These are phyloP conservation scores for Pyxicephalus adspersus DNA, from an alignment of 2,113 vertebrate species.

Conservation along the genomic window DNA sequence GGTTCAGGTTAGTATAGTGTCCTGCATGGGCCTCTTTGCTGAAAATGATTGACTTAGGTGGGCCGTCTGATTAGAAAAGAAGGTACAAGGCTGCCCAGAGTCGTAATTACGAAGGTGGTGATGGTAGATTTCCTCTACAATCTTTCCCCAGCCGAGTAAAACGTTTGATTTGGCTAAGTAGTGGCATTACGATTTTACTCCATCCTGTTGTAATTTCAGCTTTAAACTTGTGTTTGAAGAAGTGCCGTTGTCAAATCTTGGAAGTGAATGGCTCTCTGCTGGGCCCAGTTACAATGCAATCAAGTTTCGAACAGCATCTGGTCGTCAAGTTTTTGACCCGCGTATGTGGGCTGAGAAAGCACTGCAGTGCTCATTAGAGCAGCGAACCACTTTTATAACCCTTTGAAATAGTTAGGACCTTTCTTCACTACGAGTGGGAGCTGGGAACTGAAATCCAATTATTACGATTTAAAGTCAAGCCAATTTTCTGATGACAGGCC, in stretches of 20 bases:
- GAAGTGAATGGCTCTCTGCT: conserved; percentile 1
- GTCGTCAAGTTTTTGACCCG: not conserved
- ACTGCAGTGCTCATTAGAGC: not conserved
- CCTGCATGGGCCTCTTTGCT: not conserved
- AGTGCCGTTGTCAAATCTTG: not conserved
- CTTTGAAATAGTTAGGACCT: not conserved
- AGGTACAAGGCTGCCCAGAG: not conserved
- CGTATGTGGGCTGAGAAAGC: not conserved
- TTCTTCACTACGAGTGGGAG: not conserved
- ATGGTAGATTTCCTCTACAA: not conserved
- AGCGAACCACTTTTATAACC: not conserved
- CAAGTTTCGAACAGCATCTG: not conserved
- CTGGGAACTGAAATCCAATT: not conserved
- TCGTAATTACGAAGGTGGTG: not conserved
- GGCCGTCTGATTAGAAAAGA: not conserved
- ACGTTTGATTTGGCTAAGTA: not conserved
- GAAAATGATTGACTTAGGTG: not conserved
- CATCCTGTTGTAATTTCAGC: not conserved
- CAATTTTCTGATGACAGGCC: not conserved
- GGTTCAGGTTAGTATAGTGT: not conserved
- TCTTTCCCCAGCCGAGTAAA: not conserved
- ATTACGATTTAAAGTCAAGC: not conserved
- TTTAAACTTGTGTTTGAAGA: not conserved
- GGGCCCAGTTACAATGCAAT: conserved; percentile 27
- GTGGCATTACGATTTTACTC: not conserved